Conservation (phyloP, 1,140 invertebrate species). For the Globodera ellingtonae region DNA sequence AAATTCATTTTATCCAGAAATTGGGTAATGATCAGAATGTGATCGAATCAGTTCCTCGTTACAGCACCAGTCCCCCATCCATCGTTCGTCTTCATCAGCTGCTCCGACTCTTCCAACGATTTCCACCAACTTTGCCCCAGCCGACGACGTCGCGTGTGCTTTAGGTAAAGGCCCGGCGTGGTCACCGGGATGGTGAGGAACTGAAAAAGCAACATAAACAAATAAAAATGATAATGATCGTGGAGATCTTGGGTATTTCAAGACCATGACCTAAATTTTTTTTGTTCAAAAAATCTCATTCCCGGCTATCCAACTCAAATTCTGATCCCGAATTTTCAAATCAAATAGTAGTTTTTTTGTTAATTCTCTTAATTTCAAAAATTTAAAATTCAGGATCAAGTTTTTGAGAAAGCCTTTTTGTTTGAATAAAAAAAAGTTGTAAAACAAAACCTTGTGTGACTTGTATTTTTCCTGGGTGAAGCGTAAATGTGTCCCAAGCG, state of each 20-base stretch:
- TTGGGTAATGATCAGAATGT: too few relatives aligned
- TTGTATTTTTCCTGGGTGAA: constrained; percentile 3
- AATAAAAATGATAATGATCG: too few relatives aligned
- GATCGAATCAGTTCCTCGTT: not conserved
- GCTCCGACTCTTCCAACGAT: not conserved
- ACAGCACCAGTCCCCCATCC: not conserved
- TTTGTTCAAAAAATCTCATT: too few relatives aligned
- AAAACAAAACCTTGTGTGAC: constrained; percentile 5
- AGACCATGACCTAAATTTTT: too few relatives aligned
- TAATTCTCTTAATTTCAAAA: not conserved
- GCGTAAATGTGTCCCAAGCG: constrained; percentile 14
- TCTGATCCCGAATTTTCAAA: too few relatives aligned
- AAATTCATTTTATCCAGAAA: too few relatives aligned
- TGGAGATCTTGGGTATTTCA: too few relatives aligned
- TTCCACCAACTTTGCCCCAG: not conserved
- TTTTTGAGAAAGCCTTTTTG: too few relatives aligned
- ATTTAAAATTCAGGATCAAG: too few relatives aligned
- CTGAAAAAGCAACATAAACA: not conserved
- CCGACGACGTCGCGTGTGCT: constrained; percentile 1
- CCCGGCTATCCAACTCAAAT: too few relatives aligned
- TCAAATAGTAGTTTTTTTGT: too few relatives aligned
- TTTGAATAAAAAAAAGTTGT: not conserved
- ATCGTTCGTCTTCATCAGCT: not conserved
- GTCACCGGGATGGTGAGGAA: constrained; percentile 3
- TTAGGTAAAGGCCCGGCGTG: not conserved